phyloP scores from a whole-genome alignment of 2,888 invertebrate species.

The Deilephila elpenor region DNA sequence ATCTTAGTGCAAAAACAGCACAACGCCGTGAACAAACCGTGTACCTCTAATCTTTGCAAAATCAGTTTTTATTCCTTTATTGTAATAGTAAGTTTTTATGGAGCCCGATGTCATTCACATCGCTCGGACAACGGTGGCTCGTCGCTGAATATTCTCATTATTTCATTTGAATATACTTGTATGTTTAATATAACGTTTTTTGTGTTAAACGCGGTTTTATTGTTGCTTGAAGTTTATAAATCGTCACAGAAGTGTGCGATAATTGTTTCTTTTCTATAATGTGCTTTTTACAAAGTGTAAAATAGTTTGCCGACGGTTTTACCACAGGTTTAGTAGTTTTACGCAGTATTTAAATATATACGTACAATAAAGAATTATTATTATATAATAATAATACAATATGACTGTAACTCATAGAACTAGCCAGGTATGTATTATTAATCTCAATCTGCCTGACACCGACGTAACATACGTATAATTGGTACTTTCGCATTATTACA shows the following conservation, averaged over 20 bases:
- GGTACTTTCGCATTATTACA: too few relatives aligned
- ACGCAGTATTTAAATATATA: too few relatives aligned
- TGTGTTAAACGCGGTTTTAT: neutral
- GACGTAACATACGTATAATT: too few relatives aligned
- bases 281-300: too few relatives aligned
- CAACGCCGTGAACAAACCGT: slow-evolving; percentile 56
- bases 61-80: slow-evolving; percentile 64
- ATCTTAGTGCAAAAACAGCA: neutral
- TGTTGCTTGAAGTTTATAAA: neutral
- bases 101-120: slow-evolving; percentile 71
- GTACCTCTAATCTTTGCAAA: slow-evolving; percentile 64
- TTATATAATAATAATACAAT: too few relatives aligned
- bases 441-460: too few relatives aligned
- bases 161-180: neutral
- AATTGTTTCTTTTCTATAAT: too few relatives aligned
- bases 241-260: neutral
- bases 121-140: slow-evolving; percentile 44
- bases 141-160: slow-evolving; percentile 23
- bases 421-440: too few relatives aligned
- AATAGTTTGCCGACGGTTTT: too few relatives aligned
- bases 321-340: too few relatives aligned
- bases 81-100: slow-evolving; percentile 65
- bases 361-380: too few relatives aligned
- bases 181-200: slow-evolving; percentile 3
- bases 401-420: too few relatives aligned